Base-by-base conservation (phyloP, 2,113 vertebrate genomes). In the Leptobrachium ailaonicum region DNA sequence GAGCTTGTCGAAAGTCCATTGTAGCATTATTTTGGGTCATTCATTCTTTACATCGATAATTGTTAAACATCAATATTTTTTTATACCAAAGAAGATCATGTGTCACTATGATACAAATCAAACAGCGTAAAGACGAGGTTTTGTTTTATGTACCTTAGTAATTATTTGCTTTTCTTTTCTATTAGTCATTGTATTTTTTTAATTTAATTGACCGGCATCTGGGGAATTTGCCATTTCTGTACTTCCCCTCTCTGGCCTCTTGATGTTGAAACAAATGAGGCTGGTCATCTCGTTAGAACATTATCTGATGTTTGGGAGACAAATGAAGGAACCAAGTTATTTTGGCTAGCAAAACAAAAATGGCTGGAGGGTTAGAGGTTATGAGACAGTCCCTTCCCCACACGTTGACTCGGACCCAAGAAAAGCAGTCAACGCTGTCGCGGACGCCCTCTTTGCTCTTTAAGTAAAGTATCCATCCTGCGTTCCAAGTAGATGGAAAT, bases 371-470 rank as follows among this genome's bases (percentile, higher is more conserved):
- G 42, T 54, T 71, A 40, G 47, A 58, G 2, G 20, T 50, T 20
- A 58, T 2, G 9, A n/a, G 0, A 0, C 79, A 69, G 60, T 73
- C 71, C 62, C n/a, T 20, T 79, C 77, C 47, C 13, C 50, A 11
- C 0, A 0, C 13, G 2, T 75, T 85, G 86, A 82, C 82, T 2
- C 14, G 62, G 79, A 62, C 83, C 86, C 86, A 85, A 87, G 43
- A 87, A n/a, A 87, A 89, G 86, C 84, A 90, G 66, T 64, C 32
- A 41, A 6, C 69, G 53, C 6, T 84, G 85, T 80, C 0, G 12
- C 8, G 13, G 0, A 87, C 83, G 63, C 68, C 63, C 14, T 47
- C 71, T 12, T 45, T 66, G 54, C 50, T 44, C 53, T 11, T 20
- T n/a, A 3, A 54, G 83, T 84, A 83, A 78, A 85, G 81, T 75